Evolutionary conservation across 2,888 invertebrate species (phyloP).

Genomic region (Diaperis boleti): DNA sequence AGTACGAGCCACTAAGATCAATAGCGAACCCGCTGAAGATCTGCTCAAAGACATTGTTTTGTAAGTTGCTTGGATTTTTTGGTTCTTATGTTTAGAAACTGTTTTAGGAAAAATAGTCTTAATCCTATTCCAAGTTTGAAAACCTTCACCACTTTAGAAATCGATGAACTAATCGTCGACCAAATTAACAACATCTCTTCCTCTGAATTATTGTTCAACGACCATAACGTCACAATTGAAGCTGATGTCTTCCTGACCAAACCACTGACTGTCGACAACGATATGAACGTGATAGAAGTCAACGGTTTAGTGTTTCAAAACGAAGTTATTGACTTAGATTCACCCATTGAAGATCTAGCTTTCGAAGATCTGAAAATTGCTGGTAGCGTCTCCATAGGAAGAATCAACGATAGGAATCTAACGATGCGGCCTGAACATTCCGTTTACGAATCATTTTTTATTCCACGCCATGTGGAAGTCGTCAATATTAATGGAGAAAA

Average conservation of each 20-base stretch:
- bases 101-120: slow-evolving; percentile 53
- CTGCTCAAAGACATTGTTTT: slow-evolving; percentile 58
- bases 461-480: slow-evolving; percentile 60
- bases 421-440: not conserved
- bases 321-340: slow-evolving; percentile 48
- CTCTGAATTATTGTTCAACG: slow-evolving; percentile 50
- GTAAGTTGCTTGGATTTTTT: slow-evolving; percentile 42
- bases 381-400: slow-evolving; percentile 45
- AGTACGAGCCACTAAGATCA: slow-evolving; percentile 56
- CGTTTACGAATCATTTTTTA: slow-evolving; percentile 45
- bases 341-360: slow-evolving; percentile 36
- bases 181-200: slow-evolving; percentile 55
- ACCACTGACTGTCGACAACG: slow-evolving; percentile 45
- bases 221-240: slow-evolving; percentile 48
- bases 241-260: slow-evolving; percentile 56
- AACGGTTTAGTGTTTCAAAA: slow-evolving; percentile 50
- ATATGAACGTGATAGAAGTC: slow-evolving; percentile 47
- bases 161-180: slow-evolving; percentile 55
- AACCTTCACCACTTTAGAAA: slow-evolving; percentile 55
- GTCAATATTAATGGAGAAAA: slow-evolving; percentile 66
- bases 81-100: too few species aligned
- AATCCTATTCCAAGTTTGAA: slow-evolving; percentile 54
- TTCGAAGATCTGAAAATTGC: slow-evolving; percentile 51
- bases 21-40: slow-evolving; percentile 55
- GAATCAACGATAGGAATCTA: slow-evolving; percentile 43